Percentiles rank a stretch among this genome's conserved stretches.
Evolutionary conservation across 2,888 invertebrate genomes (phyloP).

Genomic region (Nasonovia ribisnigri): DNA sequence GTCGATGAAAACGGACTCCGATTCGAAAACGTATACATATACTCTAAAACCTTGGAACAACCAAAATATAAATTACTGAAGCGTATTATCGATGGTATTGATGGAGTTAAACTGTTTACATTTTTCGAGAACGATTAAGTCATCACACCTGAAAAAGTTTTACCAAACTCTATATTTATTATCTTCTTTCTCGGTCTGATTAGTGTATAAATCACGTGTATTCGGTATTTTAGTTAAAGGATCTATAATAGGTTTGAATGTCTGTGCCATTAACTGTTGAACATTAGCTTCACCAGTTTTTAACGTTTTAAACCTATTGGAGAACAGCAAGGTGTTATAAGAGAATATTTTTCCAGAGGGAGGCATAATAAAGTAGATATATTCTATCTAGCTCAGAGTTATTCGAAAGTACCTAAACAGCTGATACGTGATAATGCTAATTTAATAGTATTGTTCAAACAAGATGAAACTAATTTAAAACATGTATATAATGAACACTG

Average conservation of each 20-base stretch:
- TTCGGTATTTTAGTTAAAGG: too few species aligned
- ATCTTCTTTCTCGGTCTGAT: constrained; percentile 67
- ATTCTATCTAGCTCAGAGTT: too few species aligned
- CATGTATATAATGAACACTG: too few species aligned
- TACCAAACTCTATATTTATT: constrained; percentile 69
- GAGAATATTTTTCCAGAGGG: constrained; percentile 67
- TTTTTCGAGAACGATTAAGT: constrained; percentile 26
- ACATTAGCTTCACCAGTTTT: background rate
- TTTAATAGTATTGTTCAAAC: too few species aligned
- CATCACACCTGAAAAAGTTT: constrained; percentile 66
- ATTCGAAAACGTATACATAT: constrained; percentile 67
- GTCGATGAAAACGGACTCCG: constrained; percentile 66
- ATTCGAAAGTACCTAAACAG: too few species aligned
- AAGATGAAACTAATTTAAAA: too few species aligned
- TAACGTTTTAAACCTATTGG: constrained; percentile 66
- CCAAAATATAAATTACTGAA: constrained; percentile 68
- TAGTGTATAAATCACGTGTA: too few species aligned
- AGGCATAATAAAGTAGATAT: constrained; percentile 65
- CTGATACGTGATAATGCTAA: too few species aligned
- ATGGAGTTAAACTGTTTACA: background rate
- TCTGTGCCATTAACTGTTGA: background rate
- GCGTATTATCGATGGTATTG: too few species aligned
- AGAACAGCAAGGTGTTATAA: constrained; percentile 67
- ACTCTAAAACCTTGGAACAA: constrained; percentile 68
- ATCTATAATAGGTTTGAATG: background rate